Percentiles rank a stretch among this genome's conserved stretches.
These are phyloP conservation scores for Phymastichus coffea DNA, from an alignment of 1,140 invertebrate genomes.

Conservation along the genomic window DNA sequence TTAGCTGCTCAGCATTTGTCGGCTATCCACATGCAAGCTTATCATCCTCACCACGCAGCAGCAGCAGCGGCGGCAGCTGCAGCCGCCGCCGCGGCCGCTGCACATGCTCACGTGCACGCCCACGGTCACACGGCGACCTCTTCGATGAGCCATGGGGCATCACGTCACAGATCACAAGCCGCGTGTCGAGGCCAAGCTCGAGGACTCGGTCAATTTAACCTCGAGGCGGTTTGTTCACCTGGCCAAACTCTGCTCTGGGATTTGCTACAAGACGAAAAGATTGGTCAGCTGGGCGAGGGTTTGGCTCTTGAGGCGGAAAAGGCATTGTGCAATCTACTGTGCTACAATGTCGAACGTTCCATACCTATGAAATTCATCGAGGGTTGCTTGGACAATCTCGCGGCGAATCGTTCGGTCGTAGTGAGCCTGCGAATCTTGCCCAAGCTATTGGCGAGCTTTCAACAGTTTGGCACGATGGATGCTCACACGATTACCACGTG, in stretches of 20 bases:
- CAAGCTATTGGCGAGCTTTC: slow-evolving; percentile 88
- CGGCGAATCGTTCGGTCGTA: slow-evolving; percentile 83
- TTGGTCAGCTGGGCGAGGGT: slow-evolving; percentile 81
- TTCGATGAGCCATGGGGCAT: slow-evolving; percentile 42
- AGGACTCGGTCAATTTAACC: slow-evolving; percentile 62
- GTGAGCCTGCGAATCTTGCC: slow-evolving; percentile 85
- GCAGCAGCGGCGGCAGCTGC: not conserved
- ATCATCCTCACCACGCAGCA: slow-evolving; percentile 44
- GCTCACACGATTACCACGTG: slow-evolving; percentile 82
- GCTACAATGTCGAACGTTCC: slow-evolving; percentile 83
- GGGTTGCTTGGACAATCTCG: slow-evolving; percentile 87
- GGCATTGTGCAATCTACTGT: slow-evolving; percentile 82
- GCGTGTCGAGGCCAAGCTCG: slow-evolving; percentile 41
- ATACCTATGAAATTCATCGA: slow-evolving; percentile 94
- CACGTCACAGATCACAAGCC: slow-evolving; percentile 41
- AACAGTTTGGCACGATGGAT: slow-evolving; percentile 80
- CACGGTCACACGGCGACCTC: slow-evolving; percentile 34
- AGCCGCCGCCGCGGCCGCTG: too few relatives aligned
- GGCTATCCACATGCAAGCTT: slow-evolving; percentile 54
- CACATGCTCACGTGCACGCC: slow-evolving; percentile 23
- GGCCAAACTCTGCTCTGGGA: slow-evolving; percentile 93
- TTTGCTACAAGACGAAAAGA: slow-evolving; percentile 87
- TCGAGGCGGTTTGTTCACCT: slow-evolving; percentile 81
- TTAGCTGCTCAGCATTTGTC: slow-evolving; percentile 63
- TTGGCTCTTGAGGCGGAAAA: slow-evolving; percentile 89